phyloP scores from a whole-genome alignment of 2,888 invertebrate species.

The Nemurella pictetii region DNA sequence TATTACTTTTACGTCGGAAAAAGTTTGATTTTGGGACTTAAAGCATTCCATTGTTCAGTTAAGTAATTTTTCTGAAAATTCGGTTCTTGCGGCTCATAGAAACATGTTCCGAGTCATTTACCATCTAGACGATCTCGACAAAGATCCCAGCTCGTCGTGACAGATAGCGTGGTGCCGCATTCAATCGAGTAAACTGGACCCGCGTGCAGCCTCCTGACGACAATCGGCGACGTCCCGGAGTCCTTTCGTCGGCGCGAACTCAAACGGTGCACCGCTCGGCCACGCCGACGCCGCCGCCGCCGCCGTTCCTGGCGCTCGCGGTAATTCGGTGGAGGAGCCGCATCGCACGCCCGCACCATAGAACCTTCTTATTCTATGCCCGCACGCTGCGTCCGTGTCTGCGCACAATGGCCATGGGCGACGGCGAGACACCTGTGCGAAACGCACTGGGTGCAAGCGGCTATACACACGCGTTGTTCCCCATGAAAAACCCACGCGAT shows the following conservation, averaged over 20 bases:
- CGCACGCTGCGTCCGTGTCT: too few relatives aligned
- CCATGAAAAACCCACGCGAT: background rate
- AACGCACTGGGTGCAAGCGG: background rate
- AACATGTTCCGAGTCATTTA: too few relatives aligned
- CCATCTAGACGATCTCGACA: too few relatives aligned
- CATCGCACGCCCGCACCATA: background rate
- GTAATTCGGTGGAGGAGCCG: background rate
- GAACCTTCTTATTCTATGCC: too few relatives aligned
- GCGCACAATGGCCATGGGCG: background rate
- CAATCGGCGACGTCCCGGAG: too few relatives aligned
- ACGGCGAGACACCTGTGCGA: background rate
- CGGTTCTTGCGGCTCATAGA: too few relatives aligned
- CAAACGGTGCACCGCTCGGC: background rate
- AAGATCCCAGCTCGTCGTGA: background rate
- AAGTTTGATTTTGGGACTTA: too few relatives aligned
- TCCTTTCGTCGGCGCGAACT: too few relatives aligned
- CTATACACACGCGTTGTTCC: background rate
- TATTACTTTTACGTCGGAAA: too few relatives aligned
- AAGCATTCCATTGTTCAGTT: too few relatives aligned
- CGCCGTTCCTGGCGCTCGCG: background rate
- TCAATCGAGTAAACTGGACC: background rate
- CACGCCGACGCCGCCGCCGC: background rate
- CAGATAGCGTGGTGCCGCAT: background rate
- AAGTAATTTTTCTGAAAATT: too few relatives aligned
- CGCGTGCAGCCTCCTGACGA: too few relatives aligned